Percentiles rank a stretch among this genome's conserved stretches.
These are phyloP conservation scores for Oryzias sinensis DNA, from an alignment of 2,797 vertebrate species.

Conservation along the genomic window DNA sequence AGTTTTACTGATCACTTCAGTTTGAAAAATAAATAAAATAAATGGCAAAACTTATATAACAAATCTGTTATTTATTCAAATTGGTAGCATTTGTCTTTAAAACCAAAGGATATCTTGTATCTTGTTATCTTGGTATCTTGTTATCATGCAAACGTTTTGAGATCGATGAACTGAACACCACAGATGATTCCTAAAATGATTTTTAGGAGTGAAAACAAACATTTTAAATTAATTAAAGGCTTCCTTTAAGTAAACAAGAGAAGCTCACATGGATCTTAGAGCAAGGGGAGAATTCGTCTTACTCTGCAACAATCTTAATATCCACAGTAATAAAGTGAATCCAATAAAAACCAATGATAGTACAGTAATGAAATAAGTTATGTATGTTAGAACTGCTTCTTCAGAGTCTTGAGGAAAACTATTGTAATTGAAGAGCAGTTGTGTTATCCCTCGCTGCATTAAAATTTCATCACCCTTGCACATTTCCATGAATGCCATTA, in stretches of 20 bases:
- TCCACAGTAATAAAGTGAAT: constrained; percentile 57
- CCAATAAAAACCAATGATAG: constrained; percentile 58
- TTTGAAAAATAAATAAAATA: too few species aligned
- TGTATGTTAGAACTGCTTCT: constrained; percentile 55
- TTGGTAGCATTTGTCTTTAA: too few species aligned
- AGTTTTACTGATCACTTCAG: too few species aligned
- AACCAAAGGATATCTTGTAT: too few species aligned
- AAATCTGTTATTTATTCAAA: too few species aligned
- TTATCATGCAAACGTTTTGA: too few species aligned
- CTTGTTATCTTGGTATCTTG: too few species aligned
- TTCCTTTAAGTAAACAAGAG: constrained; percentile 25
- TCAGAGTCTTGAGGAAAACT: constrained; percentile 47
- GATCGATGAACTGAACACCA: too few species aligned
- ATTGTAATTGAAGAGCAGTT: constrained; percentile 74
- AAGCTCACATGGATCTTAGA: constrained; percentile 15
- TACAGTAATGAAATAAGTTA: constrained; percentile 64
- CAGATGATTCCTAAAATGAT: background rate
- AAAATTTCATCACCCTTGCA: constrained; percentile 78
- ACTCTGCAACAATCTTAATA: constrained; percentile 49
- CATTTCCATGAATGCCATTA: constrained; percentile 84
- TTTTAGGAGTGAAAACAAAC: constrained; percentile 38
- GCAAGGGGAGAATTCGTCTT: constrained; percentile 14
- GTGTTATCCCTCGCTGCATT: constrained; percentile 74
- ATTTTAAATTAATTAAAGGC: constrained; percentile 26
- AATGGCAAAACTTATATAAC: too few species aligned